Conservation (phyloP, 2,113 vertebrate species). For the Microtus ochrogaster region DNA sequence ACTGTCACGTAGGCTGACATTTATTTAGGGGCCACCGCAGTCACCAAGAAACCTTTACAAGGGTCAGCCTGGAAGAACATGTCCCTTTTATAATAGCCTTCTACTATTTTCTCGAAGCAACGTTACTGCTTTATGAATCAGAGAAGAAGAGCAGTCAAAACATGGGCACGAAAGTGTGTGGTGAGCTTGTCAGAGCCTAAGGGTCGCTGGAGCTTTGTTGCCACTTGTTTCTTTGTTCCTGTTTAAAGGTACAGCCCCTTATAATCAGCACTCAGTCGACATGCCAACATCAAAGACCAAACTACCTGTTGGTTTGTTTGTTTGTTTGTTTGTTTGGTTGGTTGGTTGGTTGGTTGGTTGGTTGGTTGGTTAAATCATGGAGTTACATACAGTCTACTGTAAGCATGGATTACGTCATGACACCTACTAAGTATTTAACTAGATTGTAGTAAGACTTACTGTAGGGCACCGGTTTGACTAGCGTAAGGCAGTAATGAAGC, state of each 20-base stretch:
- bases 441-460: not conserved
- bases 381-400: not conserved
- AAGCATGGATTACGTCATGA: constrained; percentile 38
- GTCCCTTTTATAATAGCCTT: not conserved
- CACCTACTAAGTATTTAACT: constrained; percentile 10
- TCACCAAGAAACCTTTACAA: not conserved
- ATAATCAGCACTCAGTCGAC: not conserved
- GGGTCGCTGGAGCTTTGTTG: not conserved
- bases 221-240: not conserved
- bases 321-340: not conserved
- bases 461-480: constrained; percentile 1
- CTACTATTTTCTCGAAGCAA: not conserved
- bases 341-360: not conserved
- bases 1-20: not conserved
- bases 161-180: constrained; percentile 17
- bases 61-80: not conserved
- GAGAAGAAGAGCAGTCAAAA: constrained; percentile 7
- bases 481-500: constrained; percentile 24
- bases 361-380: not conserved
- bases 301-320: not conserved
- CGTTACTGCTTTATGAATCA: constrained; percentile 16
- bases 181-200: not conserved
- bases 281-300: not conserved
- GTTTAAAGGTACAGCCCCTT: not conserved
- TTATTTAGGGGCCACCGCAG: not conserved